Percentiles rank a stretch among this genome's conserved stretches.
Evolutionary conservation across 2,797 vertebrate species (phyloP).

Genomic region (Glossophaga mutica): DNA sequence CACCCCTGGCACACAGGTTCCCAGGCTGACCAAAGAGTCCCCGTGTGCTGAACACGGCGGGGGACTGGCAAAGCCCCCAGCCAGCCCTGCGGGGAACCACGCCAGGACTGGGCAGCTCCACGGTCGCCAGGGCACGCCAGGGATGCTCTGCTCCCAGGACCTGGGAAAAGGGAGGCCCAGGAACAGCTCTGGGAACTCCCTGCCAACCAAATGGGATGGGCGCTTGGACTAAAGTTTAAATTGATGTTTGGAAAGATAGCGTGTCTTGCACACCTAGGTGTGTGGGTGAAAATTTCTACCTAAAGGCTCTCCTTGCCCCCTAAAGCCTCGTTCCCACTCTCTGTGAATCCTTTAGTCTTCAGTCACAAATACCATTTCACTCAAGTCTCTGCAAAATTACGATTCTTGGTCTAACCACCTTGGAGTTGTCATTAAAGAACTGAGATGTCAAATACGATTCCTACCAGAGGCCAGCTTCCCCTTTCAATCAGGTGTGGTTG

Average conservation of each 20-base stretch:
- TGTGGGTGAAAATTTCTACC: neutral
- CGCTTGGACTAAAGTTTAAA: neutral
- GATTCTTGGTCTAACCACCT: neutral
- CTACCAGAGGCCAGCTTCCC: neutral
- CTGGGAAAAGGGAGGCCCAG: neutral
- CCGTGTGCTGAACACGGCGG: neutral
- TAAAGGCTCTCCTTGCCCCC: neutral
- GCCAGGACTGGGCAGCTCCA: neutral
- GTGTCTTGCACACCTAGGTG: neutral
- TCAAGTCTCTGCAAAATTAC: neutral
- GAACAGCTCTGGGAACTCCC: neutral
- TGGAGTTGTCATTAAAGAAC: neutral
- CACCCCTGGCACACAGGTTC: neutral
- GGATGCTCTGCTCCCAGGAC: neutral
- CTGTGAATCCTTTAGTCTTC: neutral
- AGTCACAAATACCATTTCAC: neutral
- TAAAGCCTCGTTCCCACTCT: neutral
- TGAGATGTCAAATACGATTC: neutral
- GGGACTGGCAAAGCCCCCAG: neutral
- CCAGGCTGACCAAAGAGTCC: neutral
- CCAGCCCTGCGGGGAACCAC: neutral
- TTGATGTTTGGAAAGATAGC: neutral
- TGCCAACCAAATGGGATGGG: neutral
- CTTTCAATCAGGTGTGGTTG: neutral
- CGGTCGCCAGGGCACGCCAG: fast-evolving